Evolutionary conservation across 2,113 vertebrate genomes (phyloP).

Genomic region (Pseudois nayaur): DNA sequence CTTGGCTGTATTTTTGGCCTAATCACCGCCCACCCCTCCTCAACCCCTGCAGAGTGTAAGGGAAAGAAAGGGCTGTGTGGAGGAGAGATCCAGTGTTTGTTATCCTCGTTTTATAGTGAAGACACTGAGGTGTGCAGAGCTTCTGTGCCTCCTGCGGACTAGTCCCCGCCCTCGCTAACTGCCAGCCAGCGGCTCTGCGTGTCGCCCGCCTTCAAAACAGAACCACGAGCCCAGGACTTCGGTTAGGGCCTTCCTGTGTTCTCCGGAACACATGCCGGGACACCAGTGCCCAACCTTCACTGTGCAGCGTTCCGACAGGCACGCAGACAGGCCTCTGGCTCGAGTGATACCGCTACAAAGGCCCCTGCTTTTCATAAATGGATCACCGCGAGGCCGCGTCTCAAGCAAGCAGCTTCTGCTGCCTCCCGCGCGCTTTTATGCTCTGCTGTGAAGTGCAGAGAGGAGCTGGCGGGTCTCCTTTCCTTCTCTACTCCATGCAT

Average conservation of each 20-base stretch:
- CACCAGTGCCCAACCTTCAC: rapidly evolving
- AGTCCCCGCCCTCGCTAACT: rapidly evolving
- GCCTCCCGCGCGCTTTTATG: not conserved
- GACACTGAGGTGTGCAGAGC: not conserved
- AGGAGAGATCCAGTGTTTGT: no score
- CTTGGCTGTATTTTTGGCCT: not conserved
- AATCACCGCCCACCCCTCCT: no score
- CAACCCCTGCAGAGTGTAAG: not conserved
- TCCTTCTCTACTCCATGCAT: slow-evolving; percentile 19
- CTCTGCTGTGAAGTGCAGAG: slow-evolving; percentile 21
- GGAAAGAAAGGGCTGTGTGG: rapidly evolving
- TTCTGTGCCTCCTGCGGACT: rapidly evolving
- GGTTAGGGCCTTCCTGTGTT: not conserved
- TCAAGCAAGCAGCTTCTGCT: not conserved
- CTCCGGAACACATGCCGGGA: not conserved
- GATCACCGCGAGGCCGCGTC: not conserved
- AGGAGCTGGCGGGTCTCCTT: slow-evolving; percentile 25
- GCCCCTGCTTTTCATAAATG: not conserved
- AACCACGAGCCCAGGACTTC: rapidly evolving
- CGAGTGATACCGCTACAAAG: not conserved
- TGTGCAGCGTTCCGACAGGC: not conserved
- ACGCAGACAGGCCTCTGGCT: not conserved
- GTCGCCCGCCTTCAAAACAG: not conserved
- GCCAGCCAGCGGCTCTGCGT: rapidly evolving
- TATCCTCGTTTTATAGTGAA: not conserved